Percentiles rank a stretch among this genome's conserved stretches.
Evolutionary conservation across 2,888 invertebrate species (phyloP).

Genomic region (Parnassius mnemosyne): DNA sequence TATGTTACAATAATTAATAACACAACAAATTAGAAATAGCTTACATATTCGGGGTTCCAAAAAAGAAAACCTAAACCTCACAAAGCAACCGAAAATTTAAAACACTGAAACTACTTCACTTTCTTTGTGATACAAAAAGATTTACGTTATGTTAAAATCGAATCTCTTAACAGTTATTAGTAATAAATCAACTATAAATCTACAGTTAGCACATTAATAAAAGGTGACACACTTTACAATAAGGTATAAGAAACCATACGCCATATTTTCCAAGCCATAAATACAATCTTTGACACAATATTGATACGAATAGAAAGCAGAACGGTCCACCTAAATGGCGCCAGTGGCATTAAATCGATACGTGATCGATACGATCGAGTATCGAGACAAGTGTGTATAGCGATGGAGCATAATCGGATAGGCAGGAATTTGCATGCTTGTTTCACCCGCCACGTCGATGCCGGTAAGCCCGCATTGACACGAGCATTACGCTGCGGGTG

Average conservation of each 20-base stretch:
- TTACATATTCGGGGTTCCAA: no score
- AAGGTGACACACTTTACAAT: slow-evolving; percentile 20
- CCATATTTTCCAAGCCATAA: slow-evolving; percentile 20
- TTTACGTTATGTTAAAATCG: neutral
- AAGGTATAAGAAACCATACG: slow-evolving; percentile 18
- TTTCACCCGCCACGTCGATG: slow-evolving; percentile 16
- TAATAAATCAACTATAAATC: slow-evolving; percentile 18
- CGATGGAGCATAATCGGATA: slow-evolving; percentile 19
- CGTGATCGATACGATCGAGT: slow-evolving; percentile 18
- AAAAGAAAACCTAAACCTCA: no score
- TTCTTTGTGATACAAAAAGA: neutral
- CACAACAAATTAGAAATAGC: no score
- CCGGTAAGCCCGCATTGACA: slow-evolving; percentile 20
- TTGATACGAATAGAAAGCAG: slow-evolving; percentile 24
- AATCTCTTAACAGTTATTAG: slow-evolving; percentile 2
- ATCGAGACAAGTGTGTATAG: slow-evolving; percentile 23
- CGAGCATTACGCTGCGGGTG: slow-evolving; percentile 13
- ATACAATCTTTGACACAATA: slow-evolving; percentile 26
- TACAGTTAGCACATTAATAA: slow-evolving; percentile 20
- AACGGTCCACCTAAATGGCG: slow-evolving; percentile 20
- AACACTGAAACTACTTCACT: neutral
- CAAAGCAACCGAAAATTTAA: no score
- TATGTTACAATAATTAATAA: no score
- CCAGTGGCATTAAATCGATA: slow-evolving; percentile 24
- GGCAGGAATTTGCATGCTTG: slow-evolving; percentile 25